Percentiles rank a stretch among this genome's conserved stretches.
Evolutionary conservation across 2,113 vertebrate species (phyloP).

Genomic region (Callipepla californica): DNA sequence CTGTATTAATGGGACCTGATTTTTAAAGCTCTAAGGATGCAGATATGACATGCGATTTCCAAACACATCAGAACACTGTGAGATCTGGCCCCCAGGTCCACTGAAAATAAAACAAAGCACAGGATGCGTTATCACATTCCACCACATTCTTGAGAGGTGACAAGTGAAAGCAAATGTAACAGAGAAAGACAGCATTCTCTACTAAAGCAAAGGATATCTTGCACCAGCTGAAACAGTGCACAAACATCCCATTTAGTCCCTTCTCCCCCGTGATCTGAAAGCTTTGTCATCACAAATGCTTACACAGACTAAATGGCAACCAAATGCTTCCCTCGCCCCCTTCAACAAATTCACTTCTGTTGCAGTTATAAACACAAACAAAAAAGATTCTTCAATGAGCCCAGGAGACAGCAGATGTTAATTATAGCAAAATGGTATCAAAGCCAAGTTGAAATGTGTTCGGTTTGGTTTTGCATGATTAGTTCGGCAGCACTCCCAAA

Average conservation of each 20-base stretch:
- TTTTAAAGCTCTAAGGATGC: not conserved
- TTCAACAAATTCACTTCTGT: constrained; percentile 29
- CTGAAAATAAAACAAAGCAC: not conserved
- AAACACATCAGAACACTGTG: not conserved
- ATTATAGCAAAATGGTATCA: constrained; percentile 52
- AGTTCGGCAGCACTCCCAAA: constrained; percentile 9
- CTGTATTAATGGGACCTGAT: not conserved
- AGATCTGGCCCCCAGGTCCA: not conserved
- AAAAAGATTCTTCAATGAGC: constrained; percentile 23
- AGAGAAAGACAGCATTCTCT: not conserved
- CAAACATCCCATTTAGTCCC: not conserved
- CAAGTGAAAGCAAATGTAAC: not conserved
- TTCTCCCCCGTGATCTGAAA: not conserved
- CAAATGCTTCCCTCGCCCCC: not conserved
- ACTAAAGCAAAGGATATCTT: not conserved
- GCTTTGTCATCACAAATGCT: constrained; percentile 31
- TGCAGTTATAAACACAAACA: constrained; percentile 15
- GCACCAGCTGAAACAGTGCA: not conserved
- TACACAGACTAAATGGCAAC: not conserved
- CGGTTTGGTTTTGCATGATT: constrained; percentile 30
- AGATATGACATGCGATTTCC: not conserved
- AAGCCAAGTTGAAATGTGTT: constrained; percentile 35
- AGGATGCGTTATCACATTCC: not conserved
- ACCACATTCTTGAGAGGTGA: not conserved
- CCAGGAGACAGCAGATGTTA: constrained; percentile 65